Evolutionary conservation across 1,140 invertebrate species (phyloP), one percentile per base, ranked within the genome.

Genomic region (Macrotrachela quadricornifera): DNA sequence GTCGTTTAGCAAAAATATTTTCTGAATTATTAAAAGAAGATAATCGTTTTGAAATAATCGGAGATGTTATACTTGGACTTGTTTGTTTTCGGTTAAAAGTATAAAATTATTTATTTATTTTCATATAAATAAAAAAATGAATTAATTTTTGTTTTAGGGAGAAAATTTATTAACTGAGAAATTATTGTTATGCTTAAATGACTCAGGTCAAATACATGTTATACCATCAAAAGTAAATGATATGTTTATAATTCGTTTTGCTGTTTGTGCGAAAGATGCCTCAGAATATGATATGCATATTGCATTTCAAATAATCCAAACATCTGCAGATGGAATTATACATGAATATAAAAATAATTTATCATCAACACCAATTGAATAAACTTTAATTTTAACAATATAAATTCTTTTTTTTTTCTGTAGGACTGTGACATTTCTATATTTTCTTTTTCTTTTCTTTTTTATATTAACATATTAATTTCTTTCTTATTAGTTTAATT

Each of bases 141-240:
- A 8, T 51, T 10, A 36, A 2, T 18, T 42, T 21, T 51, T 37
- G 21, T 30, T 30, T 11, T 55, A 82, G 67, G 87, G 86, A 21
- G 75, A 78, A 10, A 85, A 95, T 63, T 80, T 82, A 59, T 62
- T 92, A 14, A 97, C 96, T 66, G 85, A 95, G 68, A 88, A 86
- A 63, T 71, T 99, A 4, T 70, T 97, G 49, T 85, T 85, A 49
- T 78, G 78, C 47, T 90, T 97, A 56, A 99, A 99, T 63, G 87
- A 83, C 49, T 91, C 86, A 8, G 90, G 90, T 9, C 85, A 85
- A 66, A 71, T 97, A 49, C 91, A 96, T 65, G 94, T 96, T 88
- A 85, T 96, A 4, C 90, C 90, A 0, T 85, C 88, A 38, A 79
- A 92, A 30, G 63, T 75, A 1, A 83, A 85, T 63, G 85, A 91